These are phyloP conservation scores for Hirudinaria manillensis DNA, from an alignment of 2,888 invertebrate species.

Conservation along the genomic window DNA sequence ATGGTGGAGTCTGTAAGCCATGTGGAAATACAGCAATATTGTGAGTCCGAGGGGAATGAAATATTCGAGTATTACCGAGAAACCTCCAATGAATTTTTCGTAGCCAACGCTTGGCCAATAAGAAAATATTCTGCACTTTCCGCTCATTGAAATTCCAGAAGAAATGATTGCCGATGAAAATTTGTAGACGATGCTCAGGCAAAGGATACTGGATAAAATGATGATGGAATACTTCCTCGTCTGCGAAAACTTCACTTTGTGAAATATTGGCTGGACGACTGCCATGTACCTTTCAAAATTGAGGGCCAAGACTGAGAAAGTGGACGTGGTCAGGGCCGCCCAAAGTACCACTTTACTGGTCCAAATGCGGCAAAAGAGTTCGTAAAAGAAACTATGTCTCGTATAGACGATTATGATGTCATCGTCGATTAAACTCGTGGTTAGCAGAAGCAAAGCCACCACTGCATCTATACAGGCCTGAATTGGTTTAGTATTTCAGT, in stretches of 20 bases:
- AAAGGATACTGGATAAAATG: conserved; percentile 18
- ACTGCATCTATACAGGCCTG: conserved; percentile 34
- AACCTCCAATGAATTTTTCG: conserved; percentile 20
- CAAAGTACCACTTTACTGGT: conserved; percentile 28
- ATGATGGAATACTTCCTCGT: conserved; percentile 17
- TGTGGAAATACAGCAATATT: conserved; percentile 27
- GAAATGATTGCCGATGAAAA: conserved; percentile 29
- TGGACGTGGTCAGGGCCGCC: conserved; percentile 33
- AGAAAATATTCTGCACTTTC: conserved; percentile 17
- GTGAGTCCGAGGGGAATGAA: conserved; percentile 31
- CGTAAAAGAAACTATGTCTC: conserved; percentile 15
- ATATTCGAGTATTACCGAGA: conserved; percentile 30
- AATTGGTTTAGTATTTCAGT: background rate
- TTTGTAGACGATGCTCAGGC: conserved; percentile 31
- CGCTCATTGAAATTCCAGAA: conserved; percentile 15
- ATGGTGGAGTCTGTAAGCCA: conserved; percentile 28
- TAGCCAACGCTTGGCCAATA: conserved; percentile 18
- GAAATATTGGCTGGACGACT: conserved; percentile 34
- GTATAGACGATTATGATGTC: background rate
- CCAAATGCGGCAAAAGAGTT: conserved; percentile 35
- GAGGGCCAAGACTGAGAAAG: conserved; percentile 34
- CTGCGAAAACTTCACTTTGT: conserved; percentile 30
- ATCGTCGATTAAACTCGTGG: conserved; percentile 29
- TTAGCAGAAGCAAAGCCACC: conserved; percentile 34
- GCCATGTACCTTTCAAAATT: conserved; percentile 36